Evolutionary conservation across 2,888 invertebrate genomes (phyloP).

Genomic region (Hirtodrosophila trivittata): DNA sequence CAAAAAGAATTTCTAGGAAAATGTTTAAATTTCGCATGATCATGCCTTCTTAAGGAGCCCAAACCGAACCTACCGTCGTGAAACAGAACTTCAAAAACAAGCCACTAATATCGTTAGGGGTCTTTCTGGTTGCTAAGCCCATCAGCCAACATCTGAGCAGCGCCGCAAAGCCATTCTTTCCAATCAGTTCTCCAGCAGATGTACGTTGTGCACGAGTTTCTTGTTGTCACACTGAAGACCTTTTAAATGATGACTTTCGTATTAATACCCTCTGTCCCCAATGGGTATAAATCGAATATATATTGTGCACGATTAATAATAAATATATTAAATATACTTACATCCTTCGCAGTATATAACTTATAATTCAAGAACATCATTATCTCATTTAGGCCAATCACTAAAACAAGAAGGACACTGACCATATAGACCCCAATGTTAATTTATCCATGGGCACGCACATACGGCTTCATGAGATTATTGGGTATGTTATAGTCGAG

Average conservation of each 20-base stretch:
- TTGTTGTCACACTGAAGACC: slow-evolving; percentile 30
- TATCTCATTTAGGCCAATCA: too few species aligned
- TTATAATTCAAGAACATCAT: too few species aligned
- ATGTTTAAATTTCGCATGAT: slow-evolving; percentile 63
- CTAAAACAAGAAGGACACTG: too few species aligned
- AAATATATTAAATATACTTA: too few species aligned
- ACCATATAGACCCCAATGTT: too few species aligned
- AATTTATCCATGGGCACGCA: too few species aligned
- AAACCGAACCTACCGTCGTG: slow-evolving; percentile 30
- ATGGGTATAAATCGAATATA: too few species aligned
- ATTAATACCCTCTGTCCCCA: slow-evolving; percentile 20
- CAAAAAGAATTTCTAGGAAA: slow-evolving; percentile 66
- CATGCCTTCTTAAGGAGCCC: slow-evolving; percentile 55
- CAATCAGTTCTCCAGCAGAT: slow-evolving; percentile 48
- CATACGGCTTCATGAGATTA: too few species aligned
- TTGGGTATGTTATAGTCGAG: slow-evolving; percentile 28
- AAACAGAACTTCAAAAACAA: slow-evolving; percentile 33
- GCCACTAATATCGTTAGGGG: slow-evolving; percentile 48
- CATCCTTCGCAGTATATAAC: too few species aligned
- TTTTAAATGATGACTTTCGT: slow-evolving; percentile 61
- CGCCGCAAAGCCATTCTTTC: slow-evolving; percentile 24
- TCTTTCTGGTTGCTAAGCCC: slow-evolving; percentile 17
- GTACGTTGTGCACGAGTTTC: slow-evolving; percentile 31
- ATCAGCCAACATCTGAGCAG: slow-evolving; percentile 27
- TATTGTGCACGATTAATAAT: too few species aligned